phyloP scores from a whole-genome alignment of 2,113 vertebrate genomes.

The Scytalopus superciliaris region DNA sequence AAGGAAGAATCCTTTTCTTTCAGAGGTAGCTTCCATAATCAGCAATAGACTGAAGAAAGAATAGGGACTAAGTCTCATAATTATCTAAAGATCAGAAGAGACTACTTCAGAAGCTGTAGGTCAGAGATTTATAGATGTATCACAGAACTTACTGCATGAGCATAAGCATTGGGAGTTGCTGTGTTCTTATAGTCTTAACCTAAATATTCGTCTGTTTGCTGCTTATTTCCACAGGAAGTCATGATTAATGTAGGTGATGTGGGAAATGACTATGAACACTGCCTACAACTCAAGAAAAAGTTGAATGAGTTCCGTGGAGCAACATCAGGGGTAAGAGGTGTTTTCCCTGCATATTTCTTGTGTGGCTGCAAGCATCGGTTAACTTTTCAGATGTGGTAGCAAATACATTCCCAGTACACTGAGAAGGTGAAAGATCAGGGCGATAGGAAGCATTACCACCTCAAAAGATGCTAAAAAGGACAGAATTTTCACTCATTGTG shows the following conservation, averaged over 20 bases:
- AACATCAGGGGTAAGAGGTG: slow-evolving; percentile 76
- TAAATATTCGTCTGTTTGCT: neutral
- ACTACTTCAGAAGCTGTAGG: neutral
- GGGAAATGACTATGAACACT: slow-evolving; percentile 86
- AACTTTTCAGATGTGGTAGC: neutral
- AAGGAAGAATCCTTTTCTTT: neutral
- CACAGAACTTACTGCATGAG: neutral
- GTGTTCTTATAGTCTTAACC: neutral
- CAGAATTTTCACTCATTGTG: neutral
- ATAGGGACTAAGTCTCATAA: neutral
- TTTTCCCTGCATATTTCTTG: neutral
- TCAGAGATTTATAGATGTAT: neutral
- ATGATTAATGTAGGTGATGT: slow-evolving; percentile 84
- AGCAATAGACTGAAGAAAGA: neutral
- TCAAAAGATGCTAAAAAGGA: neutral
- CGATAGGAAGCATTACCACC: neutral
- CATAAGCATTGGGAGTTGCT: neutral
- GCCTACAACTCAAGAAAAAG: slow-evolving; percentile 81
- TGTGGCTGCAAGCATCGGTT: neutral
- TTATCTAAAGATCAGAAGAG: neutral
- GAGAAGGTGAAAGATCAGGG: neutral
- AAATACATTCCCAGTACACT: neutral
- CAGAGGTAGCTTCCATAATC: neutral
- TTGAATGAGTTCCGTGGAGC: slow-evolving; percentile 79
- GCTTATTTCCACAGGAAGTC: slow-evolving; percentile 79